A percentile compares a stretch with the other conserved stretches of the same genome.
Evolutionary conservation across 2,888 invertebrate species (phyloP).

Genomic region (Clistopyga incitator): DNA sequence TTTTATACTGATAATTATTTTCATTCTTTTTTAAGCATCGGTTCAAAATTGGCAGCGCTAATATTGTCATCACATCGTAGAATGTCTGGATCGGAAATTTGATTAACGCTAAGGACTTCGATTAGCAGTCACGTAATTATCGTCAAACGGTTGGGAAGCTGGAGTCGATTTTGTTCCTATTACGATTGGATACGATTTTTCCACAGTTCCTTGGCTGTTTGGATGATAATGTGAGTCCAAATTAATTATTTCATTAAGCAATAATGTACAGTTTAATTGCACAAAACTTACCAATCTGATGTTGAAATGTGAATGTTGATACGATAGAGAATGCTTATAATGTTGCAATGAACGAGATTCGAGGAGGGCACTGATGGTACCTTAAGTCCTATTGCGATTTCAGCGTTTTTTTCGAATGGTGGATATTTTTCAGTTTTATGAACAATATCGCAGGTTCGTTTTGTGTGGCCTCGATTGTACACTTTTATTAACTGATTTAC

Average conservation of each 20-base stretch:
- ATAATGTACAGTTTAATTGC: neutral
- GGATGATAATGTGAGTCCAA: neutral
- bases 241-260: neutral
- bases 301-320: slow-evolving; percentile 67
- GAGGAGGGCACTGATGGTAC: slow-evolving; percentile 76
- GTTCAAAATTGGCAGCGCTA: neutral
- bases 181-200: slow-evolving; percentile 54
- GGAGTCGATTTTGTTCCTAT: slow-evolving; percentile 62
- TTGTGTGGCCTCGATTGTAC: slow-evolving; percentile 9
- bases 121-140: neutral
- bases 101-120: neutral
- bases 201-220: slow-evolving; percentile 60
- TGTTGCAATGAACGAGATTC: slow-evolving; percentile 72
- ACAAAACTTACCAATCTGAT: slow-evolving; percentile 57
- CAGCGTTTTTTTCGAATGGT: slow-evolving; percentile 53
- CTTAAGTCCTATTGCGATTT: slow-evolving; percentile 61
- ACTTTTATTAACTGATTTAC: slow-evolving; percentile 23
- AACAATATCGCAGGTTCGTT: slow-evolving; percentile 8
- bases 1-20: too few species aligned
- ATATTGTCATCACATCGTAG: neutral
- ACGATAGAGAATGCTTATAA: slow-evolving; percentile 76
- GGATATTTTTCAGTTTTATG: slow-evolving; percentile 39
- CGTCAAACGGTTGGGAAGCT: slow-evolving; percentile 19
- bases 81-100: neutral
- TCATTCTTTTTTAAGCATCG: neutral